A percentile compares a stretch with the other conserved stretches of the same genome.
Conservation (phyloP, 2,113 vertebrate genomes). For the Gadus chalcogrammus region DNA sequence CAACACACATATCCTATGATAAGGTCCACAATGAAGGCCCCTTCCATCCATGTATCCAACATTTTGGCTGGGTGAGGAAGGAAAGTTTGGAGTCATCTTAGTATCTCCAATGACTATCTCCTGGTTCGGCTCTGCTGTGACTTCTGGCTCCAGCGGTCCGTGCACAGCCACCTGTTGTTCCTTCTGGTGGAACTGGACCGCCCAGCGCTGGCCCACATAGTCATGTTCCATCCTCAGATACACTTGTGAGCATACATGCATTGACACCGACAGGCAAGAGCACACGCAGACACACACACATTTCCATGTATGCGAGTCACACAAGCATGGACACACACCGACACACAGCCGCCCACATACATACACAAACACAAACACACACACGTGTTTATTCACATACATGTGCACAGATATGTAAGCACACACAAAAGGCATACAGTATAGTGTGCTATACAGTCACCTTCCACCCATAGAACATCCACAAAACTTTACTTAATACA, state of each 20-base stretch:
- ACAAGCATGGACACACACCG: slow-evolving; percentile 14
- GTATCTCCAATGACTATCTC: too few species aligned
- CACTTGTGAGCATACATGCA: neutral
- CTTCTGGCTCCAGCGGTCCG: slow-evolving; percentile 48
- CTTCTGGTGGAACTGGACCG: slow-evolving; percentile 50
- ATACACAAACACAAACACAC: neutral
- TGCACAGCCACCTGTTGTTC: slow-evolving; percentile 62
- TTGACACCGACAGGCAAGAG: too few species aligned
- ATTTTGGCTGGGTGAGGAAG: neutral
- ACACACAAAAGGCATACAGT: neutral
- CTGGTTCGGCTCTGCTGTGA: slow-evolving; percentile 54
- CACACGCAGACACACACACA: neutral
- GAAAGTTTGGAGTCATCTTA: slow-evolving; percentile 27
- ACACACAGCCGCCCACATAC: neutral
- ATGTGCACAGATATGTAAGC: neutral
- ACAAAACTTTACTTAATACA: slow-evolving; percentile 38
- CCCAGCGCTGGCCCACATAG: slow-evolving; percentile 65
- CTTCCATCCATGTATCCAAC: too few species aligned
- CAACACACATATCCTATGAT: too few species aligned
- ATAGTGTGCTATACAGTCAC: slow-evolving; percentile 32
- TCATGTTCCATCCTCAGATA: slow-evolving; percentile 32
- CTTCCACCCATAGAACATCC: slow-evolving; percentile 49
- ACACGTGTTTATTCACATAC: neutral
- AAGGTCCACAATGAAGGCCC: too few species aligned
- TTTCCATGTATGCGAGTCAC: neutral